Percentiles rank a stretch among this genome's conserved stretches.
Conservation (phyloP, 1,140 invertebrate species). For the Aphidius gifuensis region DNA sequence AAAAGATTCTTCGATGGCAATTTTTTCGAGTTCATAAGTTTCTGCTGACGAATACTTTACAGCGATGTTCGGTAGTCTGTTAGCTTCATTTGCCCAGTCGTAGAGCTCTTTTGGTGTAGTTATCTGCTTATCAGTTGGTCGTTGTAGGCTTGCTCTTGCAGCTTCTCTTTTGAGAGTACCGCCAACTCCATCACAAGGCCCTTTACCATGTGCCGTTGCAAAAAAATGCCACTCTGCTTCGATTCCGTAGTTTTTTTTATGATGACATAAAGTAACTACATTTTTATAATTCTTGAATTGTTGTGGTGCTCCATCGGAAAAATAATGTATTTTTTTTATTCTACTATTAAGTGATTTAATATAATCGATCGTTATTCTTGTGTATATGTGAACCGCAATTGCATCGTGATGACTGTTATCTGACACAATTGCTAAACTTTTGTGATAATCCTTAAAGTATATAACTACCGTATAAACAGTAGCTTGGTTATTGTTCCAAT, state of each 20-base stretch:
- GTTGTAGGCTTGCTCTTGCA: conserved; percentile 7
- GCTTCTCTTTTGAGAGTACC: conserved; percentile 4
- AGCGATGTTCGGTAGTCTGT: conserved; percentile 42
- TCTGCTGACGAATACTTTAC: conserved; percentile 50
- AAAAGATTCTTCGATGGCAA: neutral
- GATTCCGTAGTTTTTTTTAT: conserved; percentile 1
- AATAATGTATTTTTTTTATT: conserved; percentile 1
- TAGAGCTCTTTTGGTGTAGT: neutral
- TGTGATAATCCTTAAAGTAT: conserved; percentile 1
- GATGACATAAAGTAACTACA: conserved; percentile 1
- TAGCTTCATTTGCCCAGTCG: conserved; percentile 40
- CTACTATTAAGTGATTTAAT: neutral
- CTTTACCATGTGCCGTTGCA: conserved; percentile 12
- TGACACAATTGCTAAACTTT: conserved; percentile 2
- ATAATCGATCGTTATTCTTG: neutral
- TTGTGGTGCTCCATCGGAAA: conserved; percentile 10
- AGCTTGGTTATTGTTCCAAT: conserved; percentile 1
- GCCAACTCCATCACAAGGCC: conserved; percentile 8
- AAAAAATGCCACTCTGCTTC: conserved; percentile 11
- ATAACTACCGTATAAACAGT: neutral
- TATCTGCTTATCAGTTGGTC: conserved; percentile 5
- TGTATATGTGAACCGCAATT: conserved; percentile 8
- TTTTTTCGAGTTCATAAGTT: conserved; percentile 42
- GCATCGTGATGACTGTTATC: conserved; percentile 5
- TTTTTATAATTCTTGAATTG: conserved; percentile 12